Conservation (phyloP, 2,888 invertebrate genomes). For the Pteria penguin region DNA sequence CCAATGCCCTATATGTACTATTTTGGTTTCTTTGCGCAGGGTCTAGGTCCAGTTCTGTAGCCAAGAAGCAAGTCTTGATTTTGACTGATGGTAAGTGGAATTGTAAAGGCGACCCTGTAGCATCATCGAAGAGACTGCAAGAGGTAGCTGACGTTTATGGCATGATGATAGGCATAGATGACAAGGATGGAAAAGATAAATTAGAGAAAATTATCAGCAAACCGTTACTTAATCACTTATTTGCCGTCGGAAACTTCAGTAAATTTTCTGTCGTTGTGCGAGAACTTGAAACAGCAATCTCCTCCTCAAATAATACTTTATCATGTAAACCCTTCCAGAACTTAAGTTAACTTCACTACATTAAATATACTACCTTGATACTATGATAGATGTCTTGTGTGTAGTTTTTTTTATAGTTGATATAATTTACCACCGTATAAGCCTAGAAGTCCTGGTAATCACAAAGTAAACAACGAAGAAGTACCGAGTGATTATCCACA, state of each 20-base stretch:
- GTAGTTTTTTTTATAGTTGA: too few relatives aligned
- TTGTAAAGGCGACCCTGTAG: not conserved
- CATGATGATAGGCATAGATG: slow-evolving; percentile 19
- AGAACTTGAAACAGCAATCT: not conserved
- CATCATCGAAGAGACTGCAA: not conserved
- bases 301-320: too few relatives aligned
- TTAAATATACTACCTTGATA: too few relatives aligned
- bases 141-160: slow-evolving; percentile 15
- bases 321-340: too few relatives aligned
- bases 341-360: too few relatives aligned
- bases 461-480: too few relatives aligned
- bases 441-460: too few relatives aligned
- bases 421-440: too few relatives aligned
- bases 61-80: slow-evolving; percentile 17
- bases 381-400: too few relatives aligned
- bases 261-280: not conserved
- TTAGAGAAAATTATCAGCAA: not conserved
- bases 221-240: slow-evolving; percentile 14
- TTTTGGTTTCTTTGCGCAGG: too few relatives aligned
- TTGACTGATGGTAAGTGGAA: slow-evolving; percentile 23
- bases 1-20: too few relatives aligned
- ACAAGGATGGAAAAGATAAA: slow-evolving; percentile 2
- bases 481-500: too few relatives aligned
- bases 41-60: not conserved
- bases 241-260: slow-evolving; percentile 5